These are phyloP conservation scores for Protobothrops mucrosquamatus DNA, from an alignment of 2,113 vertebrate genomes.

Conservation along the genomic window DNA sequence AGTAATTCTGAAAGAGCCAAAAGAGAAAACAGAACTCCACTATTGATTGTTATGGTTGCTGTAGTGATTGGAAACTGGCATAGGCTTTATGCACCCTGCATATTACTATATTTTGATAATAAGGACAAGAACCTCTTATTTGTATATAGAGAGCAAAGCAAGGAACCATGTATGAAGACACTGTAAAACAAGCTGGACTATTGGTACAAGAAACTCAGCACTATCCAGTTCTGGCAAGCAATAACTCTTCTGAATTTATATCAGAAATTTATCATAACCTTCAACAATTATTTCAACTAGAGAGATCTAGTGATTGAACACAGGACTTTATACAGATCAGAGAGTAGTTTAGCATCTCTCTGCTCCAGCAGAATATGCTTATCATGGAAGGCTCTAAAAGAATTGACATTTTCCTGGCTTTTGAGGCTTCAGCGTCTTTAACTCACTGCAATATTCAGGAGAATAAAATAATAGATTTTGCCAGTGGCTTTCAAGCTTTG, in stretches of 20 bases:
- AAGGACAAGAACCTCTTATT: background rate
- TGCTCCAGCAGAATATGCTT: background rate
- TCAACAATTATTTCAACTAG: background rate
- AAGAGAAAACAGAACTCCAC: background rate
- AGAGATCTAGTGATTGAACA: background rate
- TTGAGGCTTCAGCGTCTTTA: background rate
- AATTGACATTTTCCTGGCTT: background rate
- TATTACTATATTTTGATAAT: background rate
- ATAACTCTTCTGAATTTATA: background rate
- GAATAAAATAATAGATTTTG: background rate
- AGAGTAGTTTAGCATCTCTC: background rate
- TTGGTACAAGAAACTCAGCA: background rate
- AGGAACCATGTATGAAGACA: background rate
- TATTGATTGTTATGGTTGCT: conserved; percentile 15
- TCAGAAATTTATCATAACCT: background rate
- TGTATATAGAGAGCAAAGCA: background rate
- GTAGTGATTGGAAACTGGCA: background rate
- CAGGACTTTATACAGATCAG: background rate
- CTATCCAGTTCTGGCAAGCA: background rate
- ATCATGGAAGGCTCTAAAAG: background rate
- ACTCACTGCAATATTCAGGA: background rate
- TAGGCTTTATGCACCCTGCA: background rate
- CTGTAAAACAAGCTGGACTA: background rate
- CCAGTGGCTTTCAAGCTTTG: background rate
- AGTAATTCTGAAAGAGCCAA: conserved; percentile 30